These are phyloP conservation scores for Macaria notata DNA, from an alignment of 2,888 invertebrate genomes.

Conservation along the genomic window DNA sequence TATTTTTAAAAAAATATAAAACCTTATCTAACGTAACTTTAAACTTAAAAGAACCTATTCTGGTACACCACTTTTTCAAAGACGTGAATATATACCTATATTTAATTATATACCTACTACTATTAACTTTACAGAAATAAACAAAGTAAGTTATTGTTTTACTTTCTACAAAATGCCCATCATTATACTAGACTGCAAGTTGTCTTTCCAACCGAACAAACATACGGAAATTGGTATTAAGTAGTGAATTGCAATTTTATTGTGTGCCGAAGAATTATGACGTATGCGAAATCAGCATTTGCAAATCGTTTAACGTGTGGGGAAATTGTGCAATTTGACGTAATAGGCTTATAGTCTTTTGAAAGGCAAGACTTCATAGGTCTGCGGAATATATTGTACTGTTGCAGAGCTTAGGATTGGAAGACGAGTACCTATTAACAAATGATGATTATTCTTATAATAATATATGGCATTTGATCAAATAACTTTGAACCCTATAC, in stretches of 20 bases:
- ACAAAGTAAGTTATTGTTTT: neutral
- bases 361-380: conserved; percentile 7
- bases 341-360: conserved; percentile 65
- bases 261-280: conserved; percentile 79
- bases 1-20: too few relatives aligned
- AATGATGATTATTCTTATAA: too few relatives aligned
- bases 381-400: neutral
- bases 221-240: conserved; percentile 61
- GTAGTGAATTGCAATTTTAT: conserved; percentile 76
- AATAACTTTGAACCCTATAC: too few relatives aligned
- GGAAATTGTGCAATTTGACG: conserved; percentile 78
- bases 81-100: too few relatives aligned
- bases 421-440: too few relatives aligned
- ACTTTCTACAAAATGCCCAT: conserved; percentile 25
- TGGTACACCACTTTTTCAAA: too few relatives aligned
- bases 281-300: conserved; percentile 78
- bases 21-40: too few relatives aligned
- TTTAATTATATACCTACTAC: too few relatives aligned
- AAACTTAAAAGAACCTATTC: too few relatives aligned
- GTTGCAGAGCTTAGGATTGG: too few relatives aligned
- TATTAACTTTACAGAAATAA: too few relatives aligned
- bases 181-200: conserved; percentile 32
- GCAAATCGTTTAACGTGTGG: conserved; percentile 75
- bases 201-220: conserved; percentile 53
- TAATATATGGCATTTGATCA: too few relatives aligned